A percentile compares a stretch with the other conserved stretches of the same genome.
phyloP scores from a whole-genome alignment of 2,797 vertebrate species.

The Tachyglossus aculeatus region DNA sequence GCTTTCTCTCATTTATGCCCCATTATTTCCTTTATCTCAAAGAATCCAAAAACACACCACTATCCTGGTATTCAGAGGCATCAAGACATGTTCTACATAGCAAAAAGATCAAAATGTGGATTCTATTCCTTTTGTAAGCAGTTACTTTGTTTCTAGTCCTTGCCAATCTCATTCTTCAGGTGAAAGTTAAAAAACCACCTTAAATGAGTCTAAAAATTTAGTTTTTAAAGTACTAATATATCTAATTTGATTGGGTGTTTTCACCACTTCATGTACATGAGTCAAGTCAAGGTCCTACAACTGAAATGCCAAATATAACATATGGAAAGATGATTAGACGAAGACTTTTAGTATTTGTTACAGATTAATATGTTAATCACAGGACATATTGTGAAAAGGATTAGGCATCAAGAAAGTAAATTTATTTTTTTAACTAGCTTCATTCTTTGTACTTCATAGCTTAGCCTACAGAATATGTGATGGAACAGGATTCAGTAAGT shows the following conservation, averaged over 20 bases:
- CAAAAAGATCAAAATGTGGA: neutral
- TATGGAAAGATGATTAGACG: constrained; percentile 57
- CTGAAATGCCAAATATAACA: constrained; percentile 54
- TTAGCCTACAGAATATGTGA: constrained; percentile 59
- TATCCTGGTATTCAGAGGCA: too few relatives aligned
- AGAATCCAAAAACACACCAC: too few relatives aligned
- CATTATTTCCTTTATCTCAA: too few relatives aligned
- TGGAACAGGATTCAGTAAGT: constrained; percentile 23
- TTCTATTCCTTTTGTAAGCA: neutral
- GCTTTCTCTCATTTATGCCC: too few relatives aligned
- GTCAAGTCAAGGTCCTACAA: constrained; percentile 49
- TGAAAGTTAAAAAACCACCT: neutral
- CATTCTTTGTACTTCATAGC: constrained; percentile 65
- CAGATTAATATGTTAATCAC: constrained; percentile 72
- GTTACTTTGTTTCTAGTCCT: neutral
- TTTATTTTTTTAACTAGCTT: constrained; percentile 71
- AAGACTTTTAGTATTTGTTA: constrained; percentile 62
- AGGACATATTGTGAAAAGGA: constrained; percentile 50
- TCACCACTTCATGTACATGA: constrained; percentile 1
- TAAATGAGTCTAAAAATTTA: neutral
- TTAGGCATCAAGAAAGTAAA: constrained; percentile 69
- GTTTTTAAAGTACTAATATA: constrained; percentile 14
- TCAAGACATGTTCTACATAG: too few relatives aligned
- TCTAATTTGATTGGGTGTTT: constrained; percentile 37
- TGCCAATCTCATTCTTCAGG: neutral